A percentile compares a stretch with the other conserved stretches of the same genome.
Evolutionary conservation across 2,113 vertebrate species (phyloP).

Genomic region (Aix galericulata): DNA sequence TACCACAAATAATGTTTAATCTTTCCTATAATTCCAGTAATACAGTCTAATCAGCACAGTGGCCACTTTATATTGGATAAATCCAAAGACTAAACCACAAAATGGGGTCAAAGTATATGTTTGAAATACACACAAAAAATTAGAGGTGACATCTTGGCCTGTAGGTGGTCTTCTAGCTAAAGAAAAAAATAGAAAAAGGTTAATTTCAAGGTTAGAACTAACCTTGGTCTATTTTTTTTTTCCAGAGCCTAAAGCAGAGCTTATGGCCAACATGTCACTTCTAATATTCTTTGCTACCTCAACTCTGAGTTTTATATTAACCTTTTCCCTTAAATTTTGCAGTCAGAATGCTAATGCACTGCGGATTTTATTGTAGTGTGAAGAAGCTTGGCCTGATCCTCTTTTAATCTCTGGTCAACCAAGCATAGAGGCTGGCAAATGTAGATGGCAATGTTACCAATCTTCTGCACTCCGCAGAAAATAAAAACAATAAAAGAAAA

Average conservation of each 20-base stretch:
- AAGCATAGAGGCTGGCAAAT: not conserved
- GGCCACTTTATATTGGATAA: not conserved
- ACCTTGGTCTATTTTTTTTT: constrained; percentile 52
- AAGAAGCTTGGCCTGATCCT: not conserved
- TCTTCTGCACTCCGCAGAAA: not conserved
- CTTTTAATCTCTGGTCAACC: not conserved
- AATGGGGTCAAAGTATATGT: constrained; percentile 17
- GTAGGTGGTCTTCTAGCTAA: constrained; percentile 42
- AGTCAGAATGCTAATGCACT: not conserved
- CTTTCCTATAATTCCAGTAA: not conserved
- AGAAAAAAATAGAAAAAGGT: constrained; percentile 67
- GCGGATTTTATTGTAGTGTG: not conserved
- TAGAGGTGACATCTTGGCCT: constrained; percentile 51
- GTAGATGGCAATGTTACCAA: not conserved
- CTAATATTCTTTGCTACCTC: constrained; percentile 36
- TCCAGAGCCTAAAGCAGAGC: constrained; percentile 55
- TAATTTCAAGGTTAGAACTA: constrained; percentile 74
- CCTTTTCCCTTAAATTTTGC: constrained; percentile 27
- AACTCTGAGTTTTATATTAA: constrained; percentile 17
- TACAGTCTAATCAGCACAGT: not conserved
- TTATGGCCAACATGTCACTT: constrained; percentile 53
- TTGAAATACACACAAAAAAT: constrained; percentile 54
- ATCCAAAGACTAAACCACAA: not conserved
- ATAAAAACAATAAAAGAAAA: not conserved
- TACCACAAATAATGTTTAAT: not conserved